These are phyloP conservation scores for Listrodromus nycthemerus DNA, from an alignment of 2,888 invertebrate species.

Conservation along the genomic window DNA sequence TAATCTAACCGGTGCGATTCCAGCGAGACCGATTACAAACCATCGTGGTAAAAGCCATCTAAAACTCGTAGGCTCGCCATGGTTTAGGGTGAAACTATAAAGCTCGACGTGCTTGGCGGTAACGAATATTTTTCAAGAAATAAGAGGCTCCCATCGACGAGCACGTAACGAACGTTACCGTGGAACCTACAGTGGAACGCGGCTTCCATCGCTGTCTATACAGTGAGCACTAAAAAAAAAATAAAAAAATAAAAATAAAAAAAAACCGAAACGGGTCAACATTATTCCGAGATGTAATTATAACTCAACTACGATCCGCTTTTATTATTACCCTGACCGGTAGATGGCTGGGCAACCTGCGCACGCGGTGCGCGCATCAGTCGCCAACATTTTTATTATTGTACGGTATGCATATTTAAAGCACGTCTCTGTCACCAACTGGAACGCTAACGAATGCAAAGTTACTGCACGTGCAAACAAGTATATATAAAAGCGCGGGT, in stretches of 20 bases:
- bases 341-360: neutral
- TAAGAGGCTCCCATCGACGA: slow-evolving; percentile 37
- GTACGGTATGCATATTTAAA: slow-evolving; percentile 26
- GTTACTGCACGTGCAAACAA: slow-evolving; percentile 5
- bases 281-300: slow-evolving; percentile 64
- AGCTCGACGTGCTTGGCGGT: slow-evolving; percentile 32
- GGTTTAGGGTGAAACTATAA: slow-evolving; percentile 35
- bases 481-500: neutral
- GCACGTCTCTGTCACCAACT: slow-evolving; percentile 29
- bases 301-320: slow-evolving; percentile 59
- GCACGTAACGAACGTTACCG: slow-evolving; percentile 36
- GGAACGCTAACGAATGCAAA: slow-evolving; percentile 12
- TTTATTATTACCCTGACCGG: slow-evolving; percentile 43
- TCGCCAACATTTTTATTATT: slow-evolving; percentile 38
- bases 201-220: slow-evolving; percentile 1
- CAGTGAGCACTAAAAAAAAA: slow-evolving; percentile 4
- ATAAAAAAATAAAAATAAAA: neutral
- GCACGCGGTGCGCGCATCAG: slow-evolving; percentile 1
- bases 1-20: neutral
- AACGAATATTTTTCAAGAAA: slow-evolving; percentile 63
- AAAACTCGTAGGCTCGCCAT: slow-evolving; percentile 7
- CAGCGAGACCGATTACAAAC: neutral
- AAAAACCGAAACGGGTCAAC: slow-evolving; percentile 28
- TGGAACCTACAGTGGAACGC: slow-evolving; percentile 34
- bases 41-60: slow-evolving; percentile 5